A percentile compares a stretch with the other conserved stretches of the same genome.
phyloP scores from a whole-genome alignment of 2,888 invertebrate species.

The Metallyticus violacea region DNA sequence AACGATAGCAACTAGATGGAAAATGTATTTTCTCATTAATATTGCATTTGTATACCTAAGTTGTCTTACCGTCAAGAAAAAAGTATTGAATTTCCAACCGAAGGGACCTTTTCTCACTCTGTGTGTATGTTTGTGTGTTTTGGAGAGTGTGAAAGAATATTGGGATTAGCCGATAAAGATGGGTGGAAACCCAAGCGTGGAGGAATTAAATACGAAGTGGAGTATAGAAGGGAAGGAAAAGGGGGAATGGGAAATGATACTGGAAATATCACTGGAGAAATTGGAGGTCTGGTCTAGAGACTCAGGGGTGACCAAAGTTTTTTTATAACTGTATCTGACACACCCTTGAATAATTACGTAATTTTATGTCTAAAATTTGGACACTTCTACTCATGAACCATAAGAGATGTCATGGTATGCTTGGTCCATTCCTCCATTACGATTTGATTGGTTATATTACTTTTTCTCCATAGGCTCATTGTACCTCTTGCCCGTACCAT shows the following conservation, averaged over 20 bases:
- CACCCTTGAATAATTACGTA: too few relatives aligned
- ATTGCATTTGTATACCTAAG: conserved; percentile 40
- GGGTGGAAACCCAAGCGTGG: not conserved
- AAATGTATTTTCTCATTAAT: conserved; percentile 40
- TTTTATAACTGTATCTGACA: too few relatives aligned
- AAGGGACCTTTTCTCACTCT: not conserved
- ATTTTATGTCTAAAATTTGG: too few relatives aligned
- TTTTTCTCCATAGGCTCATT: too few relatives aligned
- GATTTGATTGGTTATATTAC: too few relatives aligned
- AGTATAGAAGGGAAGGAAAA: not conserved
- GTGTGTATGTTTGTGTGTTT: too few relatives aligned
- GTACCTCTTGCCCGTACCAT: too few relatives aligned
- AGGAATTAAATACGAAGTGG: not conserved
- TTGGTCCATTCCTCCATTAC: too few relatives aligned
- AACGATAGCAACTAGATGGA: conserved; percentile 11
- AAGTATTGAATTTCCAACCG: conserved; percentile 38
- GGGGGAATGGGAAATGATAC: not conserved
- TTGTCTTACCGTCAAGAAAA: conserved; percentile 34
- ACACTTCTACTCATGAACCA: too few relatives aligned
- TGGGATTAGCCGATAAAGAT: not conserved
- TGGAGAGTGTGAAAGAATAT: not conserved
- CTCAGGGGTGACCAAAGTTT: not conserved
- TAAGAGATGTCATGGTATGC: too few relatives aligned
- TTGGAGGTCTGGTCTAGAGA: not conserved
- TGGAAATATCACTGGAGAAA: not conserved